Evolutionary conservation across 2,888 invertebrate species (phyloP), one percentile per base, ranked within the genome.

Genomic region (Nemoura dubitans): DNA sequence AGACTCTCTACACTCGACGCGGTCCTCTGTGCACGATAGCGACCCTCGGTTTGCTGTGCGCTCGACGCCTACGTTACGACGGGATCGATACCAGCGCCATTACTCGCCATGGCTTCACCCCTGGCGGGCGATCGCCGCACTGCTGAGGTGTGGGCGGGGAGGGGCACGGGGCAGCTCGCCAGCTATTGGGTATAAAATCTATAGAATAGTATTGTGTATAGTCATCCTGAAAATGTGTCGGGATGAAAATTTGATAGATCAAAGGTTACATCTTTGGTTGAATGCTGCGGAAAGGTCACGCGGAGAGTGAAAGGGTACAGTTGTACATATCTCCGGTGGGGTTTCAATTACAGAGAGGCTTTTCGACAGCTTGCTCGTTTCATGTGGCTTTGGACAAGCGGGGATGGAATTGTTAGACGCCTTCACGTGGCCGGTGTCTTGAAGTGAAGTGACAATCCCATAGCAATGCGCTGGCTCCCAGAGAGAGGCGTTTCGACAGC

Each of bases 91-190:
- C 30, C 28, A 81, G 81, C 81, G 81, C 81, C 30, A 28, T 26
- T 81, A 6, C 28, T 3, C 81, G 29, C 81, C 30, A 6, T 28
- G 30, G 28, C 26, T 87, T 88, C 88, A 21, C 88, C 76, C 21
- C 86, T 76, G 7, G 85, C 86, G 2, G 86, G 87, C 36, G 87
- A 88, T 30, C 86, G 28, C 25, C 87, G 27, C 7, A 88, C 2
- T n/a, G 76, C 42, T 76, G 88, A 86, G 2, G 36, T 21, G 59
- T 59, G 59, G 59, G 59, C 21, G 21, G 59, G 59, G 59, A 21
- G 21, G 59, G 16, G 21, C 59, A 59, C 21, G 36, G 36, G 36
- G n/a, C n/a, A n/a, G n/a, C n/a, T n/a, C n/a, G n/a, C n/a, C n/a
- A n/a, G n/a, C n/a, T 59, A 59, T 59, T 16, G 59, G 59, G 16